Conservation (phyloP, 2,888 invertebrate species). For the Pterostichus niger region DNA sequence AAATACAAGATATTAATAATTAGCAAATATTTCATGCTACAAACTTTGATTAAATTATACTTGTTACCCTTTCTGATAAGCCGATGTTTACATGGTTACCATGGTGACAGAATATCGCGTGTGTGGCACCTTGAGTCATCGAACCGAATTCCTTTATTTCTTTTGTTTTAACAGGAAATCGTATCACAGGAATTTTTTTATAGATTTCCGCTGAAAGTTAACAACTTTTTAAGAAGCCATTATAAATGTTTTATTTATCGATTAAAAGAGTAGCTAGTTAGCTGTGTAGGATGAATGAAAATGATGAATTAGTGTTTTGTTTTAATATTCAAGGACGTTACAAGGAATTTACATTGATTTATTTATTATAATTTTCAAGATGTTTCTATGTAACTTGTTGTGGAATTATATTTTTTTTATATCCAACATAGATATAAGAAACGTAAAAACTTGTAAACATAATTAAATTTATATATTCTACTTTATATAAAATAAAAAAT, state of each 20-base stretch:
- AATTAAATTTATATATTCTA: too few relatives aligned
- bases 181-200: slow-evolving; percentile 16
- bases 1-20: not conserved
- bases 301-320: not conserved
- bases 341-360: not conserved
- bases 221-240: slow-evolving; percentile 11
- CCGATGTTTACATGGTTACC: not conserved
- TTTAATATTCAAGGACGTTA: not conserved
- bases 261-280: not conserved
- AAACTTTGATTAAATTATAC: too few relatives aligned
- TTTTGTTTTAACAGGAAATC: slow-evolving; percentile 27
- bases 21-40: not conserved
- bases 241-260: slow-evolving; percentile 9
- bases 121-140: slow-evolving; percentile 36
- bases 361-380: not conserved
- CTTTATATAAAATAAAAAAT: too few relatives aligned
- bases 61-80: too few relatives aligned
- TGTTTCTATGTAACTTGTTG: not conserved
- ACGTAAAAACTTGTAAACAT: too few relatives aligned
- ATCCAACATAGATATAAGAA: too few relatives aligned
- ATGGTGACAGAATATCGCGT: slow-evolving; percentile 38
- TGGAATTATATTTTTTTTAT: too few relatives aligned
- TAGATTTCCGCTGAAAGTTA: slow-evolving; percentile 1
- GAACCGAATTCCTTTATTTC: slow-evolving; percentile 29
- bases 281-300: not conserved